These are phyloP conservation scores for Ophion obscuratus DNA, from an alignment of 2,888 invertebrate species.

Conservation along the genomic window DNA sequence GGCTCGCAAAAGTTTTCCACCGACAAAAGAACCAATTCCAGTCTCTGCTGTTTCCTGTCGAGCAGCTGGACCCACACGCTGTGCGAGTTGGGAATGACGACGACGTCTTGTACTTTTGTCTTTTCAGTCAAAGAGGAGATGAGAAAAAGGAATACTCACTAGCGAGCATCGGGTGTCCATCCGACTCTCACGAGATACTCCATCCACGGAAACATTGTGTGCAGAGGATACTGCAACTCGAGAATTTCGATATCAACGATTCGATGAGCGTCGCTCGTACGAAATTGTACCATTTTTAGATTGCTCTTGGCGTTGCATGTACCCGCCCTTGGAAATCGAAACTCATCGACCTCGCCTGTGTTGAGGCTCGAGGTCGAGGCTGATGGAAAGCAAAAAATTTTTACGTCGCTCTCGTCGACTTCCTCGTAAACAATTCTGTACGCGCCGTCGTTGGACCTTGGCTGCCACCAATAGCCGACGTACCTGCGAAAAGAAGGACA, in stretches of 20 bases:
- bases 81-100: conserved; percentile 56
- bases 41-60: conserved; percentile 93
- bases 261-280: conserved; percentile 87
- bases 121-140: neutral
- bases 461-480: conserved; percentile 99
- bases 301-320: conserved; percentile 95
- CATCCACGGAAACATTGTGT: conserved; percentile 94
- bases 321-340: conserved; percentile 94
- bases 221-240: conserved; percentile 91
- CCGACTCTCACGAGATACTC: conserved; percentile 98
- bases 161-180: conserved; percentile 96
- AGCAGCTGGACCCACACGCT: conserved; percentile 97
- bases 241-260: conserved; percentile 91
- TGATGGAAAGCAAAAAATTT: conserved; percentile 94
- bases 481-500: conserved; percentile 84
- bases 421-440: conserved; percentile 94
- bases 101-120: neutral
- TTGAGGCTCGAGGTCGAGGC: conserved; percentile 87
- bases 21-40: conserved; percentile 94
- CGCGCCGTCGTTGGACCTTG: conserved; percentile 89
- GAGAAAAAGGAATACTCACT: conserved; percentile 87
- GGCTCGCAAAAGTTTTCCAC: conserved; percentile 90
- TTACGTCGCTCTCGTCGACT: conserved; percentile 95
- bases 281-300: conserved; percentile 93
- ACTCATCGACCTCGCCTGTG: conserved; percentile 93